Evolutionary conservation across 2,888 invertebrate genomes (phyloP), one percentile per base, ranked within the genome.

Genomic region (Quadroppia sp.): DNA sequence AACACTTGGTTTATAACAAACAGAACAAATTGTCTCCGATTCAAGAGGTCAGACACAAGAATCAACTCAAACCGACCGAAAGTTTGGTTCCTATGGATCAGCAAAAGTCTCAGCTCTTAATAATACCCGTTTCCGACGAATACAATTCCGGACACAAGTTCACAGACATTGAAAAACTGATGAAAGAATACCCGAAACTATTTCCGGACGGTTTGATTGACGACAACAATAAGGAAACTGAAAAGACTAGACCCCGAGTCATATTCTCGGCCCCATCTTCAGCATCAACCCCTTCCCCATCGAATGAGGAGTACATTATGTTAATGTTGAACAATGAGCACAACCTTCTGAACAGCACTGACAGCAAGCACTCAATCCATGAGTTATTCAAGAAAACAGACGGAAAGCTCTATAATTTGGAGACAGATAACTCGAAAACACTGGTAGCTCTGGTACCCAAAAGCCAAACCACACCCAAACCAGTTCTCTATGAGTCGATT

Each of bases 101-200:
- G 17, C 25, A 70, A 45, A 74, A 74, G 20, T 56, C 74, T 13
- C 61, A 56, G 23, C 59, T 74, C 11, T 20, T 74, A 6, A 74
- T 74, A 0, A 40, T 74, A 28, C 74, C 74, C 23, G 74, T 71
- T 40, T 71, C 74, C 13, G 74, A 74, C 59, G 45, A 67, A 30
- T 71, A 74, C 42, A 61, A 71, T 11, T 11, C 61, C 20, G 71
- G 61, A 13, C n/a, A 53, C 25, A 40, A 42, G 17, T 20, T 40
- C 0, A 48, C 42, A n/a, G 42, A 71, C 30, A 13, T 74, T n/a
- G 53, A 61, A 9, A 59, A 45, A 30, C 25, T 74, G 4, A 40
- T 48, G 20, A 56, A 53, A 64, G 40, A 42, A 15, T 71, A 71
- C 71, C 74, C 74, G 17, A 32, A 74, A 17, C 20, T 74, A 25